Percentiles rank a stretch among this genome's conserved stretches.
Conservation (phyloP, 2,888 invertebrate genomes). For the Drosophila neotestacea region DNA sequence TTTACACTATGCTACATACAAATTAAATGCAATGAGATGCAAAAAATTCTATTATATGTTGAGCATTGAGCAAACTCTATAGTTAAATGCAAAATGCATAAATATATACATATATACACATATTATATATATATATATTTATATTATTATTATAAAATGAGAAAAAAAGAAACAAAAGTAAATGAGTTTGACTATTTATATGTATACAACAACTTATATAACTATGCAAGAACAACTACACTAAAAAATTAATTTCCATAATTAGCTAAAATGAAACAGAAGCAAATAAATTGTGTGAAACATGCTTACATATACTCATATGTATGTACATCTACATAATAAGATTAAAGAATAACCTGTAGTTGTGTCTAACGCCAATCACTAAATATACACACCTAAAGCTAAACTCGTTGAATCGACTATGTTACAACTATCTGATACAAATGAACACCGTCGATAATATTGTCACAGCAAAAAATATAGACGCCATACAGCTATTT, state of each 20-base stretch:
- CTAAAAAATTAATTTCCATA: conserved; percentile 53
- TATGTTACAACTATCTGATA: conserved; percentile 42
- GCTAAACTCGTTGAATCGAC: conserved; percentile 37
- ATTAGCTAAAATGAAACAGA: conserved; percentile 55
- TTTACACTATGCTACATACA: conserved; percentile 60
- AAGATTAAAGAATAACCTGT: conserved; percentile 65
- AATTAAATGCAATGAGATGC: conserved; percentile 41
- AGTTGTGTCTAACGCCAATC: conserved; percentile 75
- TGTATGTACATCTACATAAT: conserved; percentile 34
- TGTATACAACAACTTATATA: conserved; percentile 72
- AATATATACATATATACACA: conserved; percentile 56
- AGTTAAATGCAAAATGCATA: conserved; percentile 59
- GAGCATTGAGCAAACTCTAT: conserved; percentile 51
- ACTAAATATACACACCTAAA: conserved; percentile 50
- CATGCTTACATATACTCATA: conserved; percentile 43
- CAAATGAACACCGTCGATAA: conserved; percentile 33
- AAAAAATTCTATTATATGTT: conserved; percentile 69
- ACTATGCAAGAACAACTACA: conserved; percentile 44
- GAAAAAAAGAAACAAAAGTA: conserved; percentile 36
- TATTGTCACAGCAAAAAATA: conserved; percentile 17
- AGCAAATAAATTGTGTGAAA: conserved; percentile 60
- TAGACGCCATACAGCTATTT: conserved; percentile 57
- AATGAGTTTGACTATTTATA: conserved; percentile 76
- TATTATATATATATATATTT: conserved; percentile 44
- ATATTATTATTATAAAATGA: conserved; percentile 58